phyloP scores from a whole-genome alignment of 1,140 invertebrate species.

The Diorhabda elongata region DNA sequence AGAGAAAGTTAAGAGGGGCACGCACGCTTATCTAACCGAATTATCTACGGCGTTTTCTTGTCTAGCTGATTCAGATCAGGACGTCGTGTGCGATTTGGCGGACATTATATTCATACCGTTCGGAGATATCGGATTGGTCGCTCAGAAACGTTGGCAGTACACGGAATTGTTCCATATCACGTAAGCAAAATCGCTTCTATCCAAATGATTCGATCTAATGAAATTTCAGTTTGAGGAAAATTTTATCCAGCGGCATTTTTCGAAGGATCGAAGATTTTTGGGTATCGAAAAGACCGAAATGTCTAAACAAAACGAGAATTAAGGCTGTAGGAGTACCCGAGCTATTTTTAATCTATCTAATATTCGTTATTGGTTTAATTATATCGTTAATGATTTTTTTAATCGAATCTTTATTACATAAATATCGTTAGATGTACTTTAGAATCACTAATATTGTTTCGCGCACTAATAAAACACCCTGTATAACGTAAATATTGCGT shows the following conservation, averaged over 20 bases:
- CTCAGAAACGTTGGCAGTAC: slow-evolving; percentile 50
- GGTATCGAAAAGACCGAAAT: slow-evolving; percentile 31
- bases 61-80: slow-evolving; percentile 47
- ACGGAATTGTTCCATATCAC: slow-evolving; percentile 48
- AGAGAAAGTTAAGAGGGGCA: slow-evolving; percentile 28
- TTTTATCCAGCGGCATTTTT: slow-evolving; percentile 28
- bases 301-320: slow-evolving; percentile 28
- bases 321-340: slow-evolving; percentile 31
- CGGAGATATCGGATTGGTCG: slow-evolving; percentile 47
- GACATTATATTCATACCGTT: slow-evolving; percentile 45
- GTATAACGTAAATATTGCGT: too few species aligned
- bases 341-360: slow-evolving; percentile 32
- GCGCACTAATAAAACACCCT: too few species aligned
- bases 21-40: slow-evolving; percentile 52
- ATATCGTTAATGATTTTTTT: slow-evolving; percentile 23
- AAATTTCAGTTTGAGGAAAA: slow-evolving; percentile 28
- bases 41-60: slow-evolving; percentile 49
- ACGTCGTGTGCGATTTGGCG: slow-evolving; percentile 49
- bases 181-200: slow-evolving; percentile 19
- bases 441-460: too few species aligned
- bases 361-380: slow-evolving; percentile 26
- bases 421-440: not conserved
- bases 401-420: slow-evolving; percentile 25
- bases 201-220: not conserved
- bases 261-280: slow-evolving; percentile 29